Base-by-base conservation (phyloP, 2,888 invertebrate species). In the Limnephilus lunatus region DNA sequence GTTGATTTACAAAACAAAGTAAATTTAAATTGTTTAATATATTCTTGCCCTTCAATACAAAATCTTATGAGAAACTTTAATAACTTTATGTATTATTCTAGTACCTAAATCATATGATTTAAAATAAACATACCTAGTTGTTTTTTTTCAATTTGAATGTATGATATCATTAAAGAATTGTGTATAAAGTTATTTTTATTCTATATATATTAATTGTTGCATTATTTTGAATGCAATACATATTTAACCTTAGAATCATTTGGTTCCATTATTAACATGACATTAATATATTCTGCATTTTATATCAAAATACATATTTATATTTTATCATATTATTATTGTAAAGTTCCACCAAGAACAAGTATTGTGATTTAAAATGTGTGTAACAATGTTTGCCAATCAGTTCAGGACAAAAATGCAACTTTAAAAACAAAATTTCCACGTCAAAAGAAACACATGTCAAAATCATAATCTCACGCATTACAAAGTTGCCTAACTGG, bases 271-370 rank as follows among this genome's bases (percentile, higher is more conserved):
- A 68, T 68, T 68, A 68, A 83, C 83, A 83, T 32, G 35, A 35
- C 31, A 83, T 35, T 83, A 83, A 19, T 35, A 83, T 83, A 32
- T 83, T 35, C n/a, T 39, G 14, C 35, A 32, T 14, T 83, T 31
- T 35, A 68, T 48, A 48, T 48, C 48, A 14, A 48, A 48, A 48
- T 48, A 44, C 44, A 68, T 68, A 68, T 68, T 68, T 68, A 68
- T 68, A 68, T 68, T 68, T 68, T n/a, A 68, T 68, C 25, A 68
- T 68, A 68, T 68, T 68, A 68, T 68, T n/a, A 68, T n/a, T 68
- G 68, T 68, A 68, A 83, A 83, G 83, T 83, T 83, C 83, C 88
- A 32, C 68, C 81, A 95, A 96, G 96, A 68, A 68, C 68, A 68
- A 68, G 25, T 68, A n/a, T 68, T 68, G 25, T 68, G 68, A 25